Percentiles rank a stretch among this genome's conserved stretches.
phyloP scores from a whole-genome alignment of 2,797 vertebrate species.

The Sparidentex hasta region DNA sequence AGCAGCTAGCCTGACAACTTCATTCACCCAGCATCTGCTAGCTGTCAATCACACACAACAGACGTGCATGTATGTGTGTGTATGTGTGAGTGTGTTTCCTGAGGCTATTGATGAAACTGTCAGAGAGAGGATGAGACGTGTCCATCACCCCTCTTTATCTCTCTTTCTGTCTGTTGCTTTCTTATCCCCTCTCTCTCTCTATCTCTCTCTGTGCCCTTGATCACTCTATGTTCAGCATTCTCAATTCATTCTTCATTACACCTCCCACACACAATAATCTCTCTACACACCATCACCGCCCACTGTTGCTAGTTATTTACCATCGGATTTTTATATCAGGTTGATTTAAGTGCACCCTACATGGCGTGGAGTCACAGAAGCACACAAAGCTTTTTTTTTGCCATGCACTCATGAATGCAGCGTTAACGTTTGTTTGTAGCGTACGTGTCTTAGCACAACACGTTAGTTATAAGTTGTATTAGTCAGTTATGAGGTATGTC shows the following conservation, averaged over 20 bases:
- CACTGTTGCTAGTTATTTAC: slow-evolving; percentile 36
- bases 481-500: too few species aligned
- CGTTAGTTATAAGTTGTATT: too few species aligned
- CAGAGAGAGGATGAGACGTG: slow-evolving; percentile 85
- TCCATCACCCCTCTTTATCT: slow-evolving; percentile 83
- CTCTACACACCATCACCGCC: slow-evolving; percentile 36
- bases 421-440: too few species aligned
- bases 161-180: slow-evolving; percentile 62
- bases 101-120: slow-evolving; percentile 88
- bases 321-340: neutral
- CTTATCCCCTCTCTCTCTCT: slow-evolving; percentile 39
- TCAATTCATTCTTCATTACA: slow-evolving; percentile 63
- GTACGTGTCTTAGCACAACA: too few species aligned
- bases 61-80: slow-evolving; percentile 41
- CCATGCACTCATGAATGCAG: neutral
- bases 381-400: neutral
- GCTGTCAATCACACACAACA: slow-evolving; percentile 86
- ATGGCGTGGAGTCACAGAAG: neutral
- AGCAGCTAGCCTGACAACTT: slow-evolving; percentile 86
- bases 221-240: slow-evolving; percentile 58
- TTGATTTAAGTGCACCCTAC: slow-evolving; percentile 1
- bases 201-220: slow-evolving; percentile 56
- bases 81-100: slow-evolving; percentile 58
- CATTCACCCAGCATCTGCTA: slow-evolving; percentile 88
- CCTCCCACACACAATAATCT: slow-evolving; percentile 43